phyloP scores from a whole-genome alignment of 53 echinoderm and acorn worm genomes.

The Glandiceps talaboti region DNA sequence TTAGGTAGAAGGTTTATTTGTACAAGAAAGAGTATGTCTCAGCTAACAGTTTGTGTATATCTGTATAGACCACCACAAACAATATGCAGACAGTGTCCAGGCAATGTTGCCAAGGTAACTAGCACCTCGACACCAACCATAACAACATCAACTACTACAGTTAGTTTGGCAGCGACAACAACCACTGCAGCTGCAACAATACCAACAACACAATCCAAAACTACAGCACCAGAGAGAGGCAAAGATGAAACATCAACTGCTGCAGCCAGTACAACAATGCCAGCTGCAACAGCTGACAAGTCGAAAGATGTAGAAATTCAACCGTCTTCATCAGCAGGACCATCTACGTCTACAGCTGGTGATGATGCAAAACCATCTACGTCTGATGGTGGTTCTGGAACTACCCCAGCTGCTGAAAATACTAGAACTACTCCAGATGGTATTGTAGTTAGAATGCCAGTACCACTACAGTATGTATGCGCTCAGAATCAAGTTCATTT shows the following conservation, averaged over 20 bases:
- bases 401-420: slow-evolving; percentile 2
- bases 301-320: too few species aligned
- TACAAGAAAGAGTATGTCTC: too few species aligned
- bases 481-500: slow-evolving; percentile 12
- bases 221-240: not conserved
- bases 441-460: slow-evolving; percentile 27
- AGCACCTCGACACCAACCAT: too few species aligned
- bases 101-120: slow-evolving; percentile 4
- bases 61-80: slow-evolving; percentile 7
- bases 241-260: not conserved
- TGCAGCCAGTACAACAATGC: slow-evolving; percentile 2
- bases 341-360: not conserved
- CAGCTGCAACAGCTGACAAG: not conserved
- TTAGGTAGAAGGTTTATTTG: too few species aligned
- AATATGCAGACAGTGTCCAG: slow-evolving; percentile 44
- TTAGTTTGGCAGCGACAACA: not conserved
- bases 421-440: slow-evolving; percentile 10
- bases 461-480: slow-evolving; percentile 32
- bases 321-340: not conserved
- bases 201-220: not conserved
- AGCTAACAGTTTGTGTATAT: not conserved
- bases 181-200: not conserved
- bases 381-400: not conserved
- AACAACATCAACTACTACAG: too few species aligned
- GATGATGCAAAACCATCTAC: not conserved